These are phyloP conservation scores for Ovis canadensis DNA, from an alignment of 2,113 vertebrate genomes.

Conservation along the genomic window DNA sequence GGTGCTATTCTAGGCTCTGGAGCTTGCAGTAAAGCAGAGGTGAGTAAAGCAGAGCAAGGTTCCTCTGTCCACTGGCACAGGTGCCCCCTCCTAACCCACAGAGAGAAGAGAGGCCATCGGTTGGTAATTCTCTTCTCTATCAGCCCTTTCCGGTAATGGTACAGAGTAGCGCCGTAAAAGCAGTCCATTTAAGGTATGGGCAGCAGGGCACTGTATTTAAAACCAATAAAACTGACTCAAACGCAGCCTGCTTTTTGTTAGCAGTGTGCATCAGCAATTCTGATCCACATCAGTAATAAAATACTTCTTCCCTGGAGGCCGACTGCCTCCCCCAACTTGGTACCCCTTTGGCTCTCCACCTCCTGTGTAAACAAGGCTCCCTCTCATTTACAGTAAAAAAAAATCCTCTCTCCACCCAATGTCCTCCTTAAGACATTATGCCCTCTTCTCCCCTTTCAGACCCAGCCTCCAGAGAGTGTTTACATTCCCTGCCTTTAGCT, in stretches of 20 bases:
- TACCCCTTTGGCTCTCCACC: neutral
- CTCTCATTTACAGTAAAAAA: neutral
- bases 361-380: neutral
- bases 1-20: neutral
- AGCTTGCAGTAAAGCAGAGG: neutral
- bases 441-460: neutral
- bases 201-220: neutral
- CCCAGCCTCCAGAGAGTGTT: neutral
- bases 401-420: neutral
- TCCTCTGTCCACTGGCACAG: neutral
- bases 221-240: slow-evolving; percentile 28
- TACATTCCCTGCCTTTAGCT: neutral
- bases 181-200: neutral
- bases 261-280: neutral
- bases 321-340: neutral
- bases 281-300: neutral
- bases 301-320: neutral
- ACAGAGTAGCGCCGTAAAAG: neutral
- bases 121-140: neutral
- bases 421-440: neutral
- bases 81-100: neutral
- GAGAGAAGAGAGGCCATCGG: neutral
- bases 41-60: neutral
- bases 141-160: neutral
- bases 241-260: slow-evolving; percentile 17